Evolutionary conservation across 2,888 invertebrate genomes (phyloP), one percentile per base, ranked within the genome.

Genomic region (Euplexia lucipara): DNA sequence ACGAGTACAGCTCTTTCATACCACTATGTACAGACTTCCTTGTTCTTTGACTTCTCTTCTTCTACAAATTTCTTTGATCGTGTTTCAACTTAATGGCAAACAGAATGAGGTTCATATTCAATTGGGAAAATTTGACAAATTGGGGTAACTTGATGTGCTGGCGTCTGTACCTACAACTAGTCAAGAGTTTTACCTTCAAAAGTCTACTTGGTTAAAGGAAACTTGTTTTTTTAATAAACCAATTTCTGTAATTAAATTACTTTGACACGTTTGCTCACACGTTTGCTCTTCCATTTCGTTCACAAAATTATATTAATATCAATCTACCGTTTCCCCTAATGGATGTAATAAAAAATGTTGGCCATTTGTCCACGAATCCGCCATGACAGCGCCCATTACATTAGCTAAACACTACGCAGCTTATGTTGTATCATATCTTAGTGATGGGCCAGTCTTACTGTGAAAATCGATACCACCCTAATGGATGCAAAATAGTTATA

Each of bases 301-400:
- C 35, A 48, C 26, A 48, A 60, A 49, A 56, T 41, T 30, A 42
- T 62, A 62, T 75, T 70, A 66, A 61, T 61, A 70, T 65, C 52
- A 58, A 78, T 67, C 44, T 32, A 41, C 14, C 37, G 42, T 56
- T 59, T 37, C 34, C n/a, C 54, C 48, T 77, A 64, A 62, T 76
- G 62, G 56, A 65, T 45, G 49, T 62, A 42, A 72, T 64, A 63
- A 66, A 82, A 77, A 68, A 70, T 78, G 63, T 60, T 65, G 64
- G 66, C 71, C 71, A 82, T 83, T 81, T 83, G 68, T 78, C 65
- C 53, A 20, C 57, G 53, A 61, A 69, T 66, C 52, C 64, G 39
- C 59, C 54, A 42, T 80, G 83, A 81, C 83, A 82, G 71, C 57
- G 66, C 66, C n/a, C 76, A 78, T 76, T 63, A 70, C 75, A 83